Evolutionary conservation across 2,113 vertebrate species (phyloP), one percentile per base, ranked within the genome.

Genomic region (Sphyrna mokarran): DNA sequence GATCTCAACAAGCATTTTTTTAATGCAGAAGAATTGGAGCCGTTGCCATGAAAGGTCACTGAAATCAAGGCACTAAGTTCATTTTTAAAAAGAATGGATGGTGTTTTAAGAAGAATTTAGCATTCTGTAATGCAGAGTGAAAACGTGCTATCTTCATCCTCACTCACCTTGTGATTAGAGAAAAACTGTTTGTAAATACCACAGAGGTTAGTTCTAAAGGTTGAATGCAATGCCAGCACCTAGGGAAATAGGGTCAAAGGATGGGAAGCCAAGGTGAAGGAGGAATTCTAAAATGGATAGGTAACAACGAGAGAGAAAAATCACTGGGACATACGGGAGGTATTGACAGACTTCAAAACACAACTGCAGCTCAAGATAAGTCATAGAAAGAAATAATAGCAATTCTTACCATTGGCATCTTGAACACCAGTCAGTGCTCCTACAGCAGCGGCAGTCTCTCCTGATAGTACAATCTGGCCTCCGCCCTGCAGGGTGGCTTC

Each of bases 401-500:
- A 93, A 43, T 48, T 96, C 98, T 97, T 98, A 98, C 98, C 98
- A 95, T 98, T 98, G 97, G 98, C 98, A 96, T 99, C 99, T 96
- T 99, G 98, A 96, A 99, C 99, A 96, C 99, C 99, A 0, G 99
- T 99, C 96, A 99, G 98, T 0, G 99, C 99, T 96, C 99, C 99
- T 0, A 99, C 99, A 0, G 99, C 99, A n/a, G 99, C 99, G 10
- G 99, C 99, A 0, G 99, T 99, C 97, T 99, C 99, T 78, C 98
- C 98, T 0, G 99, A 99, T 95, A 99, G 97, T 95, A 99, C 99
- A 7, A 99, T 99, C 96, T 99, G 99, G 76, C 99, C 99, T 95
- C 99, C 99, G 0, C 99, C 99, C 96, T 99, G 99, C 18, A 99
- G 98, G 96, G 99, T 99, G 96, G 99, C 99, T 96, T 99, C 99